Evolutionary conservation across 2,113 vertebrate species (phyloP).

Genomic region (Artemisiospiza belli): DNA sequence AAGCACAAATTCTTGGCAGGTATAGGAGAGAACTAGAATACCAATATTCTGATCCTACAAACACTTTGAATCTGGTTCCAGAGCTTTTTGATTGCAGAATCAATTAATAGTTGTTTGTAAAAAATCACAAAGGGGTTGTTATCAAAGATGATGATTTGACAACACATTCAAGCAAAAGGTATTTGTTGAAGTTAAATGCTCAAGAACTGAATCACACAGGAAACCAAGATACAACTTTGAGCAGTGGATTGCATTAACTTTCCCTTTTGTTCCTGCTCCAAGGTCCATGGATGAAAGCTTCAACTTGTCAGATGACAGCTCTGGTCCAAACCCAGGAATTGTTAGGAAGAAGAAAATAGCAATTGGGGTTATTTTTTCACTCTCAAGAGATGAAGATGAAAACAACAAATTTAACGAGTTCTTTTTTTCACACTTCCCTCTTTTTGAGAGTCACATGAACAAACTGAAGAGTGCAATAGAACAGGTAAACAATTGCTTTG

Average conservation of each 20-base stretch:
- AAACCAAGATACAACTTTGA: not conserved
- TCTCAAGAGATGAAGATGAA: slow-evolving; percentile 90
- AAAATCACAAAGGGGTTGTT: not conserved
- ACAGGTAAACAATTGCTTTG: slow-evolving; percentile 80
- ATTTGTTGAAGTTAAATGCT: not conserved
- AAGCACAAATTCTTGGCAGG: not conserved
- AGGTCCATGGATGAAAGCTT: slow-evolving; percentile 99
- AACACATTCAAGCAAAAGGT: not conserved
- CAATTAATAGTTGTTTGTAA: not conserved
- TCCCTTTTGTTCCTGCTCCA: slow-evolving; percentile 14
- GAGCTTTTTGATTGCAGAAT: not conserved
- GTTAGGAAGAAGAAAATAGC: slow-evolving; percentile 97
- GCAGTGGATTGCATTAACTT: not conserved
- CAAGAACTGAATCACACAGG: not conserved
- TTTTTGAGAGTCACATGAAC: slow-evolving; percentile 99
- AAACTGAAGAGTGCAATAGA: slow-evolving; percentile 96
- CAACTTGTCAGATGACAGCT: slow-evolving; percentile 94
- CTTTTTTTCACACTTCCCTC: slow-evolving; percentile 99
- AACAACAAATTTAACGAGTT: slow-evolving; percentile 96
- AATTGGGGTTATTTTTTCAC: slow-evolving; percentile 94
- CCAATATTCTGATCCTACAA: not conserved
- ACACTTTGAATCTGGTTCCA: not conserved
- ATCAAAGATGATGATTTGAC: not conserved
- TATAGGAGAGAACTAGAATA: not conserved
- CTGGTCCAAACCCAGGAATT: slow-evolving; percentile 86